Evolutionary conservation across 2,113 vertebrate genomes (phyloP).

Genomic region (Rhinichthys klamathensis): DNA sequence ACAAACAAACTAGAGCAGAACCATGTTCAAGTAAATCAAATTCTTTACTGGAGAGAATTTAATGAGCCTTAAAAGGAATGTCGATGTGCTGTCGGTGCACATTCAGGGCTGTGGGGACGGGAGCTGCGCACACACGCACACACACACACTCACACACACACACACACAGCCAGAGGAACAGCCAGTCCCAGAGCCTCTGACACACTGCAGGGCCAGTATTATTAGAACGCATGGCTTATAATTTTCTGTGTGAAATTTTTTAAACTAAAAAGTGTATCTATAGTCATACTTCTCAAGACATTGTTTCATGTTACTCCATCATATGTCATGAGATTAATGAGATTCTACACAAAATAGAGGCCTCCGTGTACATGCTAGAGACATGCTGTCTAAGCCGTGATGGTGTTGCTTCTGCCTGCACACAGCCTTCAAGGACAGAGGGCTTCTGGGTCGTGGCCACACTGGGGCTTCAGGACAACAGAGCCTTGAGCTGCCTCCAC

Average conservation of each 20-base stretch:
- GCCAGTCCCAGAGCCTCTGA: not conserved
- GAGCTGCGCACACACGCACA: not conserved
- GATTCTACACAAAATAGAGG: not conserved
- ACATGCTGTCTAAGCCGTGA: not conserved
- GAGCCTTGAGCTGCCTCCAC: slow-evolving; percentile 34
- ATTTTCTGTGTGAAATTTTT: not conserved
- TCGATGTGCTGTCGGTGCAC: slow-evolving; percentile 34
- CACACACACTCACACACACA: not conserved
- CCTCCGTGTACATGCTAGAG: not conserved
- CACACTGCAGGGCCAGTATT: slow-evolving; percentile 6
- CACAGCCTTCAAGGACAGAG: not conserved
- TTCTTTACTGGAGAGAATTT: slow-evolving; percentile 28
- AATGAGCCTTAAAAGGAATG: slow-evolving; percentile 28
- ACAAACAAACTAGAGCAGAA: slow-evolving; percentile 2
- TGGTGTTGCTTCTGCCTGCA: not conserved
- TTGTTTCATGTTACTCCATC: not conserved
- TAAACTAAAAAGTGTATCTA: not conserved
- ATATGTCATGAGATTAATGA: not conserved
- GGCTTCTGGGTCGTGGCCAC: slow-evolving; percentile 12
- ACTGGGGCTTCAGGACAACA: slow-evolving; percentile 9
- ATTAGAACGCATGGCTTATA: slow-evolving; percentile 11
- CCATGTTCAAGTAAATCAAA: slow-evolving; percentile 1
- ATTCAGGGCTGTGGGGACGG: not conserved
- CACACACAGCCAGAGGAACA: not conserved
- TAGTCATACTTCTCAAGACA: not conserved